Base-by-base conservation (phyloP, 2,888 invertebrate genomes). In the Pardosa pseudoannulata region DNA sequence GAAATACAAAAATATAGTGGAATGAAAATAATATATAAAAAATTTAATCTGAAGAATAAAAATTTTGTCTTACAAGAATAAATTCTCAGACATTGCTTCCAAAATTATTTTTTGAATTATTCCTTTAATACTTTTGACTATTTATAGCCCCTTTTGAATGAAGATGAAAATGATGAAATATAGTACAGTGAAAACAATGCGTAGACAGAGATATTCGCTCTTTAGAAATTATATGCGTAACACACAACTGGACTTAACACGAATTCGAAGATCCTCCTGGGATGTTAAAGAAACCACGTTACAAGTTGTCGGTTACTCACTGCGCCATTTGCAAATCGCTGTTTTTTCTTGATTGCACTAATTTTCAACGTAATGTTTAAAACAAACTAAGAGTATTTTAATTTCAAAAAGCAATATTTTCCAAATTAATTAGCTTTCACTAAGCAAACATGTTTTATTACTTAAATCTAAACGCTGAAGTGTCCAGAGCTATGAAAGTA, bases 161-260 rank as follows among this genome's bases (percentile, higher is more conserved):
- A 27, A 71, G 29, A 71, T 73, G 67, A 73, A 85, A 29, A 73
- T 31, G 72, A 85, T 85, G 78, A 68, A 67, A 78, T 85, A 29
- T 85, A n/a, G n/a, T n/a, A 85, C 83, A 85, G 39, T 85, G 83
- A 70, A 70, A 70, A 27, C 41, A 41, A 70, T 70, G 41, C 11
- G 13, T 41, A 11, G 6, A 70, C n/a, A 6, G 16, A 19, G 16
- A 19, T 41, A 41, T 41, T 32, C 39, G 23, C 28, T 70, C 11
- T 70, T 1, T 5, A 23, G n/a, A 41, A 27, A 23, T 11, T 3
- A 56, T 56, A 19, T 1, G 56, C 16, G 3, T 3, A 56, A 11
- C 2, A 56, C 23, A 56, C 2, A 56, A 6, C 3, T 6, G 23
- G 56, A 23, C 23, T 56, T 56, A 23, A 56, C 56, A 56, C 56